phyloP scores from a whole-genome alignment of 2,113 vertebrate genomes.

The Bubo bubo region DNA sequence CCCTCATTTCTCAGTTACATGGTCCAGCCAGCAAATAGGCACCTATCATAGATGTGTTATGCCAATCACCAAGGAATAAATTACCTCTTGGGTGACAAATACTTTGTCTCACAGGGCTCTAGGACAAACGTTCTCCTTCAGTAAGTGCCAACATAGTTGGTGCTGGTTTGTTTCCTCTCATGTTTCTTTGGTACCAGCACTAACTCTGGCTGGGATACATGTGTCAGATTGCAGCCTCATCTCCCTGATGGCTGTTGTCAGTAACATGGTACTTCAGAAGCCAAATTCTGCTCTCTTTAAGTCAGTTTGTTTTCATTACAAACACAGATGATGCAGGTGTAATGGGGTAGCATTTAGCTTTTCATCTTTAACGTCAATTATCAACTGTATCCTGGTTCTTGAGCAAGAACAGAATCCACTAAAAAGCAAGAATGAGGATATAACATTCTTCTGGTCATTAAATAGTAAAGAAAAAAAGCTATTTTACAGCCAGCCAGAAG shows the following conservation, averaged over 20 bases:
- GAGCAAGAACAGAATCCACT: neutral
- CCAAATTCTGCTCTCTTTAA: neutral
- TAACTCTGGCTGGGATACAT: neutral
- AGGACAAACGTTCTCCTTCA: neutral
- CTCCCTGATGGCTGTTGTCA: neutral
- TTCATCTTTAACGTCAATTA: neutral
- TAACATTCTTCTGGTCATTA: neutral
- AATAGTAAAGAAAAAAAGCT: neutral
- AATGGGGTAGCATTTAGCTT: neutral
- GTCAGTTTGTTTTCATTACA: neutral
- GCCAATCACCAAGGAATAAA: neutral
- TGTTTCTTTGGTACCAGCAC: neutral
- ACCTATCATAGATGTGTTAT: neutral
- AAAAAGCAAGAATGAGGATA: neutral
- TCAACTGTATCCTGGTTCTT: neutral
- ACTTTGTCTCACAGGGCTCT: neutral
- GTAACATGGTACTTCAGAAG: neutral
- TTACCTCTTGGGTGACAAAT: neutral
- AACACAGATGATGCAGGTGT: neutral
- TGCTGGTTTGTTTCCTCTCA: neutral
- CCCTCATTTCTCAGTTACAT: neutral
- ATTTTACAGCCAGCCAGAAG: neutral
- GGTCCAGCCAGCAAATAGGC: neutral
- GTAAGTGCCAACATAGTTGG: neutral
- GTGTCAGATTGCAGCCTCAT: neutral